phyloP scores from a whole-genome alignment of 2,888 invertebrate species.

The Drosophila flavopinicola region DNA sequence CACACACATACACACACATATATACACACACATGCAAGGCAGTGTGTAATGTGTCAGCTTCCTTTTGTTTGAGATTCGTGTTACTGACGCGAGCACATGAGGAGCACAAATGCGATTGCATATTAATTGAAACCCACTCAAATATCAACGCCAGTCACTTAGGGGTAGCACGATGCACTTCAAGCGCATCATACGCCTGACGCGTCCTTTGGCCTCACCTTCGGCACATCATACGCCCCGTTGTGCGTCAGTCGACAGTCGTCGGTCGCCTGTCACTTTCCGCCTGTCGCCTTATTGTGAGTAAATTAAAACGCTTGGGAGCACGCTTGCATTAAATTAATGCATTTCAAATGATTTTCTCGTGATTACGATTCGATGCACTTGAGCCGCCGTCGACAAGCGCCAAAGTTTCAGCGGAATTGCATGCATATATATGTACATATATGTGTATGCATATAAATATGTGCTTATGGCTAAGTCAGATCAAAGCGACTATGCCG shows the following conservation, averaged over 20 bases:
- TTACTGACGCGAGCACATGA: conserved; percentile 28
- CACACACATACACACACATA: neutral
- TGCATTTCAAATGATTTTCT: conserved; percentile 59
- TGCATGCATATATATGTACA: conserved; percentile 24
- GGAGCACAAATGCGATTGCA: conserved; percentile 44
- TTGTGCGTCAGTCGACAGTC: conserved; percentile 3
- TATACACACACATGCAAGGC: too few relatives aligned
- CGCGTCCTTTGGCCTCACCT: neutral
- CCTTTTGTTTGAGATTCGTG: conserved; percentile 35
- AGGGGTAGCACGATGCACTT: conserved; percentile 20
- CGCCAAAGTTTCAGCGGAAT: neutral
- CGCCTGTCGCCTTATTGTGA: conserved; percentile 45
- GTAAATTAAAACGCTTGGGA: conserved; percentile 60
- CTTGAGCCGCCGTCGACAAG: conserved; percentile 25
- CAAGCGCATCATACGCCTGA: conserved; percentile 6
- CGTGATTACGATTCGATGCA: conserved; percentile 42
- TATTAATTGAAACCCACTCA: conserved; percentile 67
- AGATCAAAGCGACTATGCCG: conserved; percentile 60
- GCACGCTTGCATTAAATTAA: conserved; percentile 51
- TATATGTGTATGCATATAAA: conserved; percentile 12
- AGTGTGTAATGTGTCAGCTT: neutral
- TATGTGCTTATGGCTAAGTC: too few relatives aligned
- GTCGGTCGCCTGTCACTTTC: conserved; percentile 12
- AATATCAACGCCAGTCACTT: conserved; percentile 15
- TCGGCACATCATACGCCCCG: conserved; percentile 8